phyloP scores from a whole-genome alignment of 2,113 vertebrate genomes.

The Tor tambroides region DNA sequence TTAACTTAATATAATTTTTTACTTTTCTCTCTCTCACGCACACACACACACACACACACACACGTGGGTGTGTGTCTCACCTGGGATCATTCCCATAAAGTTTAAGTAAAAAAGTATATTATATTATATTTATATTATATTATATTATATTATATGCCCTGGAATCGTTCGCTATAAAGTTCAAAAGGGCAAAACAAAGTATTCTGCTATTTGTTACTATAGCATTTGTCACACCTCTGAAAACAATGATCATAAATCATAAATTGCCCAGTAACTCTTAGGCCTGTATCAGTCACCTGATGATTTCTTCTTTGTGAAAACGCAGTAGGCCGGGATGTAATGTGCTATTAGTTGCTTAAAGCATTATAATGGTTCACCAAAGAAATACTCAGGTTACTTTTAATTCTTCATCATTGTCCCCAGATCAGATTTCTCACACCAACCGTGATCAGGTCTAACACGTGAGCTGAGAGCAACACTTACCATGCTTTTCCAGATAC shows the following conservation, averaged over 20 bases:
- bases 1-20: no score
- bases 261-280: background rate
- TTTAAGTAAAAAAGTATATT: no score
- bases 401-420: conserved; percentile 23
- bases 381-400: conserved; percentile 25
- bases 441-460: background rate
- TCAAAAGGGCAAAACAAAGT: background rate
- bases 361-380: background rate
- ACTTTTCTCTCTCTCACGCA: no score
- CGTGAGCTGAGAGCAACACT: conserved; percentile 51
- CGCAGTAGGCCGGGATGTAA: background rate
- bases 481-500: conserved; percentile 82
- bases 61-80: no score
- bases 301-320: background rate
- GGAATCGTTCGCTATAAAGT: no score
- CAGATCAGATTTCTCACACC: conserved; percentile 26
- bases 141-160: no score
- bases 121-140: no score
- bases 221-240: background rate
- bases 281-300: background rate
- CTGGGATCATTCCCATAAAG: no score
- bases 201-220: background rate
- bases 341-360: background rate
- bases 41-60: no score
- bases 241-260: background rate